phyloP scores from a whole-genome alignment of 2,797 vertebrate species.

The Eidolon dupreanum region DNA sequence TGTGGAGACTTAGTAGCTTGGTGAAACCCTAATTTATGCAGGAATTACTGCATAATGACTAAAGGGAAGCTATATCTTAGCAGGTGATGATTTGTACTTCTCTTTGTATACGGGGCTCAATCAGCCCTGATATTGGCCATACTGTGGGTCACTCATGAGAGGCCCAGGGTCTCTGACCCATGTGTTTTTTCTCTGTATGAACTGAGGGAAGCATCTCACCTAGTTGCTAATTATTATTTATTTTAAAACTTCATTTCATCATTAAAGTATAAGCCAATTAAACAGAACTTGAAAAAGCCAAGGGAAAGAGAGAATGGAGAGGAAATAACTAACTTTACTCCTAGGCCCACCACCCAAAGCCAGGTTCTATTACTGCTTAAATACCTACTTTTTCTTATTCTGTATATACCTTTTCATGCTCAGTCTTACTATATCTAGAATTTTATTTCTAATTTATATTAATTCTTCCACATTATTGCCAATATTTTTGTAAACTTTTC shows the following conservation, averaged over 20 bases:
- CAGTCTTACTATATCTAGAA: background rate
- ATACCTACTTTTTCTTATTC: background rate
- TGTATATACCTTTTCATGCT: background rate
- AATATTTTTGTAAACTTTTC: background rate
- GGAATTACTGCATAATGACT: rapidly evolving
- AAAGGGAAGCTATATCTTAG: background rate
- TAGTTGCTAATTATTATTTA: background rate
- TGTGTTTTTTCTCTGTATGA: background rate
- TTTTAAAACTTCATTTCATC: background rate
- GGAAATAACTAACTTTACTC: background rate
- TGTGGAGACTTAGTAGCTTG: background rate
- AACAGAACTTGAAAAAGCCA: background rate
- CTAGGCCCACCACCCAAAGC: background rate
- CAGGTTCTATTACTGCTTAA: background rate
- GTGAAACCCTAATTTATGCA: background rate
- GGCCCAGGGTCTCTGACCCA: background rate
- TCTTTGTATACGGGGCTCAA: background rate
- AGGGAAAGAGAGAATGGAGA: background rate
- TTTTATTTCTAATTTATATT: background rate
- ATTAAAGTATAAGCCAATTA: background rate
- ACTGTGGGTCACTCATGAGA: background rate
- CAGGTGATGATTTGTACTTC: background rate
- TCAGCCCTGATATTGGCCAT: background rate
- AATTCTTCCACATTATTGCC: background rate
- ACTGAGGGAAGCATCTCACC: background rate